These are phyloP conservation scores for Balaeniceps rex DNA, from an alignment of 2,113 vertebrate species.

Conservation along the genomic window DNA sequence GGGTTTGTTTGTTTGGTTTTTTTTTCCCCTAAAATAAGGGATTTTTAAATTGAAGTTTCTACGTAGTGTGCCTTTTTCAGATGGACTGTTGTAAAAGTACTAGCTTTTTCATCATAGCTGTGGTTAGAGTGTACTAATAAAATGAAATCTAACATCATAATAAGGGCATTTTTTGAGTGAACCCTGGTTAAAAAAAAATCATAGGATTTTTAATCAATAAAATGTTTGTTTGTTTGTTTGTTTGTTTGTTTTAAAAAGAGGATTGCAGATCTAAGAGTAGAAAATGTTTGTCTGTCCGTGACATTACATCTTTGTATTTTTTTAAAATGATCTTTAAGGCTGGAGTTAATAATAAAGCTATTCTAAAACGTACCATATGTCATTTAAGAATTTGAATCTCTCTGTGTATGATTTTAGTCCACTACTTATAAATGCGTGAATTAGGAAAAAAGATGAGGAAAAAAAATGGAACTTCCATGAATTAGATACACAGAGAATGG, in stretches of 20 bases:
- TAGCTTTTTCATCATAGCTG: neutral
- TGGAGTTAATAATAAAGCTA: neutral
- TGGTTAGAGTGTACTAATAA: neutral
- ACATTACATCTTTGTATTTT: neutral
- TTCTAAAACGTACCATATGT: neutral
- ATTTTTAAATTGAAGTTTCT: neutral
- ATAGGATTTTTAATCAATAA: neutral
- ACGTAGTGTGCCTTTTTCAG: neutral
- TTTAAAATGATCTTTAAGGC: neutral
- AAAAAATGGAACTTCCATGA: neutral
- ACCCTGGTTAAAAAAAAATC: neutral
- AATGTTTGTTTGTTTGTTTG: neutral
- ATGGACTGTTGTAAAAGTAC: neutral
- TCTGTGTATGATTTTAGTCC: neutral
- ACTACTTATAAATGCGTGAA: neutral
- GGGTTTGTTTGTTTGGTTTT: neutral
- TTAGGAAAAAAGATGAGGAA: neutral
- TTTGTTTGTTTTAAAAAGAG: neutral
- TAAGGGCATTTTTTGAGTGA: neutral
- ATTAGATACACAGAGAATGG: neutral
- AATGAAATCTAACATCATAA: neutral
- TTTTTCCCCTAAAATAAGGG: neutral
- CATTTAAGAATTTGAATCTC: neutral
- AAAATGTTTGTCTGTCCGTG: neutral
- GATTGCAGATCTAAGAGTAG: neutral